Percentiles rank a stretch among this genome's conserved stretches.
phyloP scores from a whole-genome alignment of 1,140 invertebrate species.

The Cherax quadricarinatus region DNA sequence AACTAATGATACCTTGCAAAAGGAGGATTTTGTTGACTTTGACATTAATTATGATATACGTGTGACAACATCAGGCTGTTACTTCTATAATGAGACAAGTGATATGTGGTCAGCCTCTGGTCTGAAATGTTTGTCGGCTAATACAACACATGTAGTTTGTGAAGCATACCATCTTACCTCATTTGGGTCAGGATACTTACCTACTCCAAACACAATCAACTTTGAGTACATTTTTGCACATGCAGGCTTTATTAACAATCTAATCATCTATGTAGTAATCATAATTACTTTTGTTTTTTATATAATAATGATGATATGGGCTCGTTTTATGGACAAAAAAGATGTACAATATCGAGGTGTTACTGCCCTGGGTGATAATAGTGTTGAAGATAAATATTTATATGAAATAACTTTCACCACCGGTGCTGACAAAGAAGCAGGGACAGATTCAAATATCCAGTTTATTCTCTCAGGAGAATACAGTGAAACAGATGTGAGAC shows the following conservation, averaged over 20 bases:
- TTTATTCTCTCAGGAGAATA: conserved; percentile 78
- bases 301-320: conserved; percentile 78
- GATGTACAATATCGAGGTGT: conserved; percentile 75
- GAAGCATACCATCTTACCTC: conserved; percentile 79
- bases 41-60: conserved; percentile 8
- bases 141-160: conserved; percentile 75
- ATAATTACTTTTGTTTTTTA: conserved; percentile 78
- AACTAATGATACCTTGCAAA: not conserved
- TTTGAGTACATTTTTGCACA: conserved; percentile 79
- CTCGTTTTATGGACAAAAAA: conserved; percentile 77
- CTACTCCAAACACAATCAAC: conserved; percentile 79
- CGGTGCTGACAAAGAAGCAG: conserved; percentile 42
- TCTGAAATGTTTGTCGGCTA: not conserved
- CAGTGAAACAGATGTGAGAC: conserved; percentile 76
- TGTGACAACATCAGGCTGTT: conserved; percentile 47
- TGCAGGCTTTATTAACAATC: conserved; percentile 79
- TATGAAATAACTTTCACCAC: conserved; percentile 55
- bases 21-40: conserved; percentile 16
- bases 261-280: conserved; percentile 79
- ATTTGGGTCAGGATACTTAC: conserved; percentile 79
- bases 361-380: conserved; percentile 36
- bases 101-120: conserved; percentile 33
- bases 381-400: conserved; percentile 27
- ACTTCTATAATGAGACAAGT: conserved; percentile 21
- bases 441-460: conserved; percentile 66